A percentile compares a stretch with the other conserved stretches of the same genome.
Conservation (phyloP, 2,888 invertebrate genomes). For the Polia nebulosa region DNA sequence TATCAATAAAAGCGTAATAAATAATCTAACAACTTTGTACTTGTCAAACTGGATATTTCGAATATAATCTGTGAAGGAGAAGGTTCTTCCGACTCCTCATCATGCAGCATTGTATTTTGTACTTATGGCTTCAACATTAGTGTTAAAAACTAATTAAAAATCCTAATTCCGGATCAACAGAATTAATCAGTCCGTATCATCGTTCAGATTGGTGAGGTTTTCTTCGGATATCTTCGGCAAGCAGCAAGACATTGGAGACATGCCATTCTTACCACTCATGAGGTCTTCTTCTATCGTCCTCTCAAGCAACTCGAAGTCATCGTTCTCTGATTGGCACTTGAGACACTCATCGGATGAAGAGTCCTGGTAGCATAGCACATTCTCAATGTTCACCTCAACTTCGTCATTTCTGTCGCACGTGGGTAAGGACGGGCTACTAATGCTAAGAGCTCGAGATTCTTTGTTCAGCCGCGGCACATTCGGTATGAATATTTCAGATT, state of each 20-base stretch:
- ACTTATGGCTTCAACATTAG: constrained; percentile 66
- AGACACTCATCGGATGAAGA: constrained; percentile 87
- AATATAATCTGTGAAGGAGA: constrained; percentile 16
- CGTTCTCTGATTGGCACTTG: constrained; percentile 78
- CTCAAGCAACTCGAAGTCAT: constrained; percentile 85
- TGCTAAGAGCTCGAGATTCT: constrained; percentile 79
- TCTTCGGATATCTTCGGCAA: constrained; percentile 87
- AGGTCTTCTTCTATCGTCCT: constrained; percentile 83
- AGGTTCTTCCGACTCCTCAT: constrained; percentile 17
- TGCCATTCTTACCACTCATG: constrained; percentile 65
- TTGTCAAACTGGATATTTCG: constrained; percentile 59
- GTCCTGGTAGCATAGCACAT: constrained; percentile 84
- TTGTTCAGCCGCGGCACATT: constrained; percentile 70
- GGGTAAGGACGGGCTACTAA: constrained; percentile 81
- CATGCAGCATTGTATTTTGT: constrained; percentile 63
- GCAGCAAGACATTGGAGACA: constrained; percentile 72
- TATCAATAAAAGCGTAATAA: constrained; percentile 48
- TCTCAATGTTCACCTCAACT: constrained; percentile 86
- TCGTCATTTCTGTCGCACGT: constrained; percentile 75
- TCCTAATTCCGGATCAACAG: constrained; percentile 66
- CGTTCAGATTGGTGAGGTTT: constrained; percentile 80
- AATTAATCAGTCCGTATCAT: constrained; percentile 74
- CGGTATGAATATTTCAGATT: constrained; percentile 76
- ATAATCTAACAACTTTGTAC: constrained; percentile 57
- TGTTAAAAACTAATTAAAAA: constrained; percentile 53